Evolutionary conservation across 2,113 vertebrate species (phyloP).

Genomic region (Laticauda laticaudata): DNA sequence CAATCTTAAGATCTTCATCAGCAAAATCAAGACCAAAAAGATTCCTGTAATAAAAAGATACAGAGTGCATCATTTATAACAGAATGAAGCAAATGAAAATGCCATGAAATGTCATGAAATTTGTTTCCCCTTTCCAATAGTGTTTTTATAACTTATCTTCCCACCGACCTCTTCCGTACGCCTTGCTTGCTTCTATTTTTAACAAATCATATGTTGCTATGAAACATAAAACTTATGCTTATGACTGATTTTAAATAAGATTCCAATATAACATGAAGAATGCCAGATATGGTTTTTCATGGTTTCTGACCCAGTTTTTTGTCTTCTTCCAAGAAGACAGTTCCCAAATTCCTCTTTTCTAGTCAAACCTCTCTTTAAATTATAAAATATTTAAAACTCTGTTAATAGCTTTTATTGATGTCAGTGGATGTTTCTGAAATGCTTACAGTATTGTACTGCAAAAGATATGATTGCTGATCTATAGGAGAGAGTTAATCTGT

Average conservation of each 20-base stretch:
- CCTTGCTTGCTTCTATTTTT: not conserved
- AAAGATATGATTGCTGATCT: not conserved
- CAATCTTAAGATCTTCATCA: slow-evolving; percentile 39
- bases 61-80: slow-evolving; percentile 10
- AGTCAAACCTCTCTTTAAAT: not conserved
- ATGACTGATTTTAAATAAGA: not conserved
- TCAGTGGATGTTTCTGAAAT: not conserved
- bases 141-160: not conserved
- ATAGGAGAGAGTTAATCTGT: not conserved
- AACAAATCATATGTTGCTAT: not conserved
- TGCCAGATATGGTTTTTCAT: not conserved
- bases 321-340: not conserved
- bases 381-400: not conserved
- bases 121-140: not conserved
- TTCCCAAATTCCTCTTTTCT: not conserved
- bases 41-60: slow-evolving; percentile 55
- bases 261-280: not conserved
- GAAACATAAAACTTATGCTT: not conserved
- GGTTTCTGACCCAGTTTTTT: not conserved
- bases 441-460: not conserved
- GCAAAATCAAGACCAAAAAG: slow-evolving; percentile 46
- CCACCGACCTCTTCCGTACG: not conserved
- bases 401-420: not conserved
- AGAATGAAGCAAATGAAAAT: not conserved
- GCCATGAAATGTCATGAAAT: not conserved